Evolutionary conservation across 30 jellyfish, hydroid and myxozoan species (phyloP), one percentile per base, ranked within the genome.

Genomic region (Pelagia noctiluca): DNA sequence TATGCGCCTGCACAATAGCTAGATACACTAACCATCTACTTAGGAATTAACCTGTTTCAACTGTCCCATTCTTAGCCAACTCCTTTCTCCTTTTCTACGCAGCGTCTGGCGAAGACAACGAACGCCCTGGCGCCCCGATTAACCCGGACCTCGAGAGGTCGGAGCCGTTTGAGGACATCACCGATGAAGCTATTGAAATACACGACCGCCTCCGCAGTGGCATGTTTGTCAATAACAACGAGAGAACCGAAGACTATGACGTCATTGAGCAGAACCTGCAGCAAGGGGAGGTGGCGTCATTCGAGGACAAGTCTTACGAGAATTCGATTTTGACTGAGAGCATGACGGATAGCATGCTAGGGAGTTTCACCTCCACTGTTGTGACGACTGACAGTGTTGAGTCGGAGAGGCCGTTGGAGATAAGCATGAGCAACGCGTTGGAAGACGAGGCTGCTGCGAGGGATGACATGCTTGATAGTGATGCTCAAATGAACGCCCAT

Each of bases 301-400:
- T 94, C 61, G 99, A 94, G 64, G 99, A 94, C 84, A 82, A 61
- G 50, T 94, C 99, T 12, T 94, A 63, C 81, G 99, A 94, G 83
- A 30, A 78, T 18, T 82, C 89, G 34, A 77, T 88, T 7, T 50
- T 79, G 36, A 64, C 79, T 13, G 76, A 50, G 37, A 70, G 92
- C 25, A 42, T 37, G 16, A 62, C 95, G 0, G 90, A 68, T 3
- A 82, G 92, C 64, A 31, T 74, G 64, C 60, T 63, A 5, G 97
- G 63, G 22, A 88, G 97, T 57, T 46, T 31, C 36, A 63, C 83
- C 30, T 88, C 93, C 5, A 64, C 77, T 13, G 73, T 52, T 11
- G 73, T 52, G 18, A 65, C 82, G 24, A 63, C 50, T 54, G 97
- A 89, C 26, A 75, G 89, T 42, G 23, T 63, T 4, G 99, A 88